phyloP scores from a whole-genome alignment of 1,140 invertebrate genomes.

The Drosophila funebris region DNA sequence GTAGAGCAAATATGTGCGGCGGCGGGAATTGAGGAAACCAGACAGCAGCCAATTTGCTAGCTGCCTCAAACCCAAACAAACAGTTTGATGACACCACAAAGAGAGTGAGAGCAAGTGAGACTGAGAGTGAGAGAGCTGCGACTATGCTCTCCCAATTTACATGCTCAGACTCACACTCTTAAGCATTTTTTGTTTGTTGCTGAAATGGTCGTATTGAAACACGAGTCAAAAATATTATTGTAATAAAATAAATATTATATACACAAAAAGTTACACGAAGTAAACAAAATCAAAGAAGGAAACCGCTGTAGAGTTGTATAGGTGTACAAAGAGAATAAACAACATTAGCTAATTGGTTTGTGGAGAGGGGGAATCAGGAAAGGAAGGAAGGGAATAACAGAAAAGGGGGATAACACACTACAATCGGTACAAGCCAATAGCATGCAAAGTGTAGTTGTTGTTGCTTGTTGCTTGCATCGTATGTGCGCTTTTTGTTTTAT shows the following conservation, averaged over 20 bases:
- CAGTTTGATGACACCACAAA: constrained; percentile 18
- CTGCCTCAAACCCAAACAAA: constrained; percentile 44
- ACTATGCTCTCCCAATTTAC: neutral
- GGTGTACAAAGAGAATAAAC: constrained; percentile 2
- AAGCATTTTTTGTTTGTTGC: neutral
- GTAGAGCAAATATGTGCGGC: neutral
- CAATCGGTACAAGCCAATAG: constrained; percentile 20
- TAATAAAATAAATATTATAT: constrained; percentile 17
- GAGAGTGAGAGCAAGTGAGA: neutral
- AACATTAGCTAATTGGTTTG: neutral
- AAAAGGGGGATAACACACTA: constrained; percentile 8
- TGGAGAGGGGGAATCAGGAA: neutral
- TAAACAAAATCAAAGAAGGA: constrained; percentile 39
- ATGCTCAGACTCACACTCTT: constrained; percentile 6
- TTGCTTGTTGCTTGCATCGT: neutral
- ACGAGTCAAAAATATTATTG: constrained; percentile 16
- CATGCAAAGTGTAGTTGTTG: constrained; percentile 9
- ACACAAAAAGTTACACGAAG: constrained; percentile 1
- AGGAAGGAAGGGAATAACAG: neutral
- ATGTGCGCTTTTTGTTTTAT: constrained; percentile 33
- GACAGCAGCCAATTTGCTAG: constrained; percentile 21
- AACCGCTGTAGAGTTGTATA: constrained; percentile 7
- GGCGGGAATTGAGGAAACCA: neutral
- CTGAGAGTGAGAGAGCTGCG: neutral
- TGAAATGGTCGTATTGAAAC: constrained; percentile 22